phyloP scores from a whole-genome alignment of 2,888 invertebrate species.

The Tanytarsus gracilentus region DNA sequence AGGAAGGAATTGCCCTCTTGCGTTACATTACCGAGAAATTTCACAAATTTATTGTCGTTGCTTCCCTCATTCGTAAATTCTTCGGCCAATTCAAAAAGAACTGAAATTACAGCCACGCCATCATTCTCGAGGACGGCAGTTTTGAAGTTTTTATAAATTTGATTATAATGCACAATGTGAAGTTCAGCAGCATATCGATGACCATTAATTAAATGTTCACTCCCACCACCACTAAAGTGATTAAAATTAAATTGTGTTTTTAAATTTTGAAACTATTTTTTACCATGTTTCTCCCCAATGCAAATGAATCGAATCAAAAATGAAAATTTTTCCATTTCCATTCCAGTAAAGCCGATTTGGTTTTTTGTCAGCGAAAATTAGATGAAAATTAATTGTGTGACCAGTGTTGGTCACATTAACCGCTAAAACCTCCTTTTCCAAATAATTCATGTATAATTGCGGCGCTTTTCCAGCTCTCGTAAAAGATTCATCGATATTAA shows the following conservation, averaged over 20 bases:
- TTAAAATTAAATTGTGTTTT: too few relatives aligned
- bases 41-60: conserved; percentile 3
- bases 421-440: not conserved
- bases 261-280: not conserved
- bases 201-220: conserved; percentile 5
- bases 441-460: not conserved
- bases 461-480: not conserved
- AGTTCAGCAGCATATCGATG: conserved; percentile 9
- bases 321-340: not conserved
- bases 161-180: conserved; percentile 4
- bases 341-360: not conserved
- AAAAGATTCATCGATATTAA: not conserved
- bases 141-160: not conserved
- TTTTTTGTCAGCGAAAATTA: not conserved
- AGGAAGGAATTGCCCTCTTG: not conserved
- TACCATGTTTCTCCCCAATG: conserved; percentile 6
- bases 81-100: not conserved
- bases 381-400: not conserved
- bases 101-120: not conserved
- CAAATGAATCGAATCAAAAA: conserved; percentile 1
- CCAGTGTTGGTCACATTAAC: conserved; percentile 1
- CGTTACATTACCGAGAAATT: not conserved
- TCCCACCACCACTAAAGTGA: conserved; percentile 1
- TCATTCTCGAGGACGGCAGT: not conserved
- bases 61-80: conserved; percentile 10